Percentiles rank a stretch among this genome's conserved stretches.
Conservation (phyloP, 2,113 vertebrate species). For the Dromiciops gliroides region DNA sequence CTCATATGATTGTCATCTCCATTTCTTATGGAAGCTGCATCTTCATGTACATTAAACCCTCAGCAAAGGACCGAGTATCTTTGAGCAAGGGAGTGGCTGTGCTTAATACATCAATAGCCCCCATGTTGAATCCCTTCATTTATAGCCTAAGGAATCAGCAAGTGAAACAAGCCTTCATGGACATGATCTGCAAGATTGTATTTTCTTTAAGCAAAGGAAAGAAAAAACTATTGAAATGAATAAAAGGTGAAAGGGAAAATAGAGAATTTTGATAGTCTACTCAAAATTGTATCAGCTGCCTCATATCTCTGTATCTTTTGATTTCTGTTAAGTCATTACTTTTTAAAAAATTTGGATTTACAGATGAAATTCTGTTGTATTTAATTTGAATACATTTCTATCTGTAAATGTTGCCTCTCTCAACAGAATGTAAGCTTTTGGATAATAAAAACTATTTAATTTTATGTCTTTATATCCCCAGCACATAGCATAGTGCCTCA, state of each 20-base stretch:
- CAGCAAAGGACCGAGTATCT: slow-evolving; percentile 44
- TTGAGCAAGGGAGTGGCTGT: slow-evolving; percentile 65
- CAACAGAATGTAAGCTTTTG: too few species aligned
- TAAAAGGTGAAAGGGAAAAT: not conserved
- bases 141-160: slow-evolving; percentile 69
- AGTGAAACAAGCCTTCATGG: slow-evolving; percentile 60
- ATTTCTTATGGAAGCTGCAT: slow-evolving; percentile 70
- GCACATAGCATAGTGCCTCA: too few species aligned
- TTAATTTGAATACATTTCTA: too few species aligned
- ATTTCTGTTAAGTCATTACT: not conserved
- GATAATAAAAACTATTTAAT: too few species aligned
- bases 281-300: not conserved
- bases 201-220: slow-evolving; percentile 35
- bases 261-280: not conserved
- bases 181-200: not conserved
- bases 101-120: slow-evolving; percentile 62
- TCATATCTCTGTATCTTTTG: not conserved
- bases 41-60: slow-evolving; percentile 68
- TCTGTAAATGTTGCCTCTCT: too few species aligned
- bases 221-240: not conserved
- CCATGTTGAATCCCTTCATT: slow-evolving; percentile 70
- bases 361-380: too few species aligned
- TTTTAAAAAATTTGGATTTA: too few species aligned
- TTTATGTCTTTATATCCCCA: too few species aligned
- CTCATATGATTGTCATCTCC: slow-evolving; percentile 69